Evolutionary conservation across 2,113 vertebrate genomes (phyloP).

Genomic region (Machaerirhynchus nigripectus): DNA sequence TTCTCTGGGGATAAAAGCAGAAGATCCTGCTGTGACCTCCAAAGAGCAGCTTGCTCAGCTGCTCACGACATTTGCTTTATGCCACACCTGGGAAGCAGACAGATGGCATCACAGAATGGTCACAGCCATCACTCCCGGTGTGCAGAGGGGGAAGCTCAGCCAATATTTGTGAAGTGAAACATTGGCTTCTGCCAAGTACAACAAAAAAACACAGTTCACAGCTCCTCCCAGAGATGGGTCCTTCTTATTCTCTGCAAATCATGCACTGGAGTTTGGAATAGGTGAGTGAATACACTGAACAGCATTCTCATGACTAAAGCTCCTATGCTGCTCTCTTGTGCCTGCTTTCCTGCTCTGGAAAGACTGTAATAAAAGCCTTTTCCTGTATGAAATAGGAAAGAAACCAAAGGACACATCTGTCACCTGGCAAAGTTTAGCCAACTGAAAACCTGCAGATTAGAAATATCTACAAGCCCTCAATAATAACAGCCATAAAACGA

Average conservation of each 20-base stretch:
- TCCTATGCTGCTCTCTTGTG: not conserved
- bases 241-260: not conserved
- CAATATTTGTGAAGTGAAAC: not conserved
- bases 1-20: not conserved
- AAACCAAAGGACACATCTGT: not conserved
- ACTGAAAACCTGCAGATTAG: not conserved
- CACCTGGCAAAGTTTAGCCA: not conserved
- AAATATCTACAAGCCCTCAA: not conserved
- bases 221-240: not conserved
- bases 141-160: not conserved
- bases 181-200: not conserved
- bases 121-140: not conserved
- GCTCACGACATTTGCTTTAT: rapidly evolving
- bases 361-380: not conserved
- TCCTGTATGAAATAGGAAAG: not conserved
- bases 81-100: not conserved
- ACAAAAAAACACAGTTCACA: not conserved
- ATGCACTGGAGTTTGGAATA: not conserved
- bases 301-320: not conserved
- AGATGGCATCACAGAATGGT: not conserved
- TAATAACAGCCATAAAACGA: not conserved
- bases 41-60: not conserved
- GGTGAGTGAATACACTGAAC: not conserved
- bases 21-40: not conserved
- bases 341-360: not conserved